Evolutionary conservation across 1,140 invertebrate species (phyloP).

Genomic region (Nephotettix cincticeps): DNA sequence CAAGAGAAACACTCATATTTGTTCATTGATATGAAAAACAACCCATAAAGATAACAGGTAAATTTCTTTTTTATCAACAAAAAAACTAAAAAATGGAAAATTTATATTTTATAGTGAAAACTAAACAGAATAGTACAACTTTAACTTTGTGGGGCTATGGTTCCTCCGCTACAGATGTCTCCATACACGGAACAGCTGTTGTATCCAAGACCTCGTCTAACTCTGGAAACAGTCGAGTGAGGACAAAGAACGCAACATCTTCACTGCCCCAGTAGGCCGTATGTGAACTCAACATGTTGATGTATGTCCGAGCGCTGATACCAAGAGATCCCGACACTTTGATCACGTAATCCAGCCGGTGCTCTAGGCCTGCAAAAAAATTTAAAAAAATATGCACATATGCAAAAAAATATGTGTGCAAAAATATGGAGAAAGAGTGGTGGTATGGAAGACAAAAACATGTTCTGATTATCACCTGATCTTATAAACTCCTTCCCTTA

Average conservation of each 20-base stretch:
- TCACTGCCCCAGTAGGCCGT: slow-evolving; percentile 71
- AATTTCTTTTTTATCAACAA: too few species aligned
- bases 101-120: background rate
- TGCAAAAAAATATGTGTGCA: too few species aligned
- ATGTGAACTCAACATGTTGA: slow-evolving; percentile 66
- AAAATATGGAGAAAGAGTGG: too few species aligned
- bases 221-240: slow-evolving; percentile 62
- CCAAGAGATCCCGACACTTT: slow-evolving; percentile 53
- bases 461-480: too few species aligned
- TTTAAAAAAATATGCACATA: too few species aligned
- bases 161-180: background rate
- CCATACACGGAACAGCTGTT: background rate
- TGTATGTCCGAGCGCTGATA: slow-evolving; percentile 55
- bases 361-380: slow-evolving; percentile 54
- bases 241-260: slow-evolving; percentile 68
- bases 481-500: too few species aligned
- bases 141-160: background rate
- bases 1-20: too few species aligned
- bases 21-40: too few species aligned
- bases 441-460: too few species aligned
- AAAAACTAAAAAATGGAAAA: too few species aligned
- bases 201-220: slow-evolving; percentile 42
- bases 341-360: slow-evolving; percentile 66
- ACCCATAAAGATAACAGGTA: too few species aligned
- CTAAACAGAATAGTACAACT: background rate